Base-by-base conservation (phyloP, 2,888 invertebrate genomes). In the Dendrolimus houi region DNA sequence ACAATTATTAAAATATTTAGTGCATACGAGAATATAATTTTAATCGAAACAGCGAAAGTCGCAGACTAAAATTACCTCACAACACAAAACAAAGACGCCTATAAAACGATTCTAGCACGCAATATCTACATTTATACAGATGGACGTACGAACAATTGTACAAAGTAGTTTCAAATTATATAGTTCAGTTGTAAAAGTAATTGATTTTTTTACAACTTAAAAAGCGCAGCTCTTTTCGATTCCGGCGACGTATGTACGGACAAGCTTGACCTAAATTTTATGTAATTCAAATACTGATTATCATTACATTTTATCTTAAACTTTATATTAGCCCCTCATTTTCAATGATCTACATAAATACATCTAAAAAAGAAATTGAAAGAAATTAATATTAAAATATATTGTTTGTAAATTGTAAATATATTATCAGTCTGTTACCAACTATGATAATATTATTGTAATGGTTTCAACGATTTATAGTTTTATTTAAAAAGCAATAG, bases 101-200 rank as follows among this genome's bases (percentile, higher is more conserved):
- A 9, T 47, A 10, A 47, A 47, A 47, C 47, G 47, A 47, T 8
- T 47, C 47, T 9, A 47, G 41, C 56, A 56, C 56, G 56, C 56
- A 53, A 56, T 56, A 56, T 53, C 41, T 56, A 14, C 56, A 56
- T 56, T 55, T 56, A 41, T 14, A 29, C 40, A 41, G 53, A 41
- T 53, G 53, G 56, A 41, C 42, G 52, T 52, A 56, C 56, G 52
- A 12, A 6, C 47, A 47, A 47, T 53, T 53, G 41, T 12, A n/a
- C 41, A 53, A 41, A 56, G 53, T 56, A 56, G 56, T n/a, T 53
- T 14, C 56, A 56, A 56, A 56, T 56, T 56, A 56, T 42, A 41
- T 10, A 10, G 41, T 53, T 53, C 53, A 41, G 52, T 40, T 53
- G 53, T 53, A 53, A 53, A 41, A 14, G 41, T 14, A 56, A 56